phyloP scores from a whole-genome alignment of 2,797 vertebrate genomes.

The Falco berigora region DNA sequence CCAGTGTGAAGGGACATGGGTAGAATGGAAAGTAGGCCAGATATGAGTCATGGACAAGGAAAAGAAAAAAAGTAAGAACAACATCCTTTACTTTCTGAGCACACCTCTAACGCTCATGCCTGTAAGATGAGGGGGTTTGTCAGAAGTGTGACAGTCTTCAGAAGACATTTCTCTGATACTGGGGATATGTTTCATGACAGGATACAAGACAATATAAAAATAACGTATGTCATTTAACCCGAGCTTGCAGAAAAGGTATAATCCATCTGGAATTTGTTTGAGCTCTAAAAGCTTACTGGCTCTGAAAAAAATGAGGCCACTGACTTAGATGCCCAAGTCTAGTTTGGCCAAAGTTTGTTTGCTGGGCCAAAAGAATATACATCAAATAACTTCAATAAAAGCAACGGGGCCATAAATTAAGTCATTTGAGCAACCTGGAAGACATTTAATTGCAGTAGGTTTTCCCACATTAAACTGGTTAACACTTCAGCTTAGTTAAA shows the following conservation, averaged over 20 bases:
- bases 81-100: background rate
- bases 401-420: background rate
- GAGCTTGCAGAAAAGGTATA: background rate
- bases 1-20: background rate
- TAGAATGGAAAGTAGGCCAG: background rate
- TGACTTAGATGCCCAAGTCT: background rate
- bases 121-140: background rate
- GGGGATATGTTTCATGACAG: background rate
- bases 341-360: background rate
- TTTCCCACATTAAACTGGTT: background rate
- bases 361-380: background rate
- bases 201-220: background rate
- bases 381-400: background rate
- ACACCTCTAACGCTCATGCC: rapidly evolving
- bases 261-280: background rate
- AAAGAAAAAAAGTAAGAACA: background rate
- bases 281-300: background rate
- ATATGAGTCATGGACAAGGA: background rate
- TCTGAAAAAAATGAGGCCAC: background rate
- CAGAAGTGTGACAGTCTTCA: background rate
- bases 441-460: background rate
- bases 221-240: background rate
- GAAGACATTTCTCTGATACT: background rate
- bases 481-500: background rate
- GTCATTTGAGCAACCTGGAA: background rate